Evolutionary conservation across 2,888 invertebrate species (phyloP), one percentile per base, ranked within the genome.

Genomic region (Therioaphis trifolii): DNA sequence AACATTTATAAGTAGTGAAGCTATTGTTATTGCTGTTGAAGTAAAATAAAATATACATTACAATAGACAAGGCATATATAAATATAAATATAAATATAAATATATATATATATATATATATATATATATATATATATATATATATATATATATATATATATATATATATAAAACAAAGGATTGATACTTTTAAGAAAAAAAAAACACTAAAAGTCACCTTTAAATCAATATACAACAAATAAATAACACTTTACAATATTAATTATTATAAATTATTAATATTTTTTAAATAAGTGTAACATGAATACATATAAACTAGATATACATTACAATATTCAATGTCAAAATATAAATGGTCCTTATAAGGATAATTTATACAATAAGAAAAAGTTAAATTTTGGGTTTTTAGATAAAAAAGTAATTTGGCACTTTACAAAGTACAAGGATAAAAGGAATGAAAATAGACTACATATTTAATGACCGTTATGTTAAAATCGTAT

Each of bases 381-480:
- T 40, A n/a, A 68, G 1, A 78, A n/a, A 40, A 52, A 18, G 14
- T 68, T 24, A 68, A 43, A 75, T 61, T 35, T 58, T 49, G 9
- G 15, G 29, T 52, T 49, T 46, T 4, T 35, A 66, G 21, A 66
- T 77, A n/a, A 52, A 66, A 49, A 55, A 43, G 46, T 79, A 79
- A 43, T 79, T 79, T 79, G 78, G 78, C 78, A 79, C 78, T 58
- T 58, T 46, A 27, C 18, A 58, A 52, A 66, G 18, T 40, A 55
- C 52, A 78, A 52, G 35, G 46, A 75, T 40, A 68, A 35, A 21
- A 68, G 68, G 68, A 68, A 68, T 68, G 40, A 18, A 43, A 11
- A 55, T 27, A 27, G 5, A 69, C 27, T 55, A 27, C n/a, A 69
- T 7, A 69, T 55, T 52, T 18, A 71, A 78, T 68, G 24, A 40